phyloP scores from a whole-genome alignment of 2,113 vertebrate species.

The Saguinus imperator region DNA sequence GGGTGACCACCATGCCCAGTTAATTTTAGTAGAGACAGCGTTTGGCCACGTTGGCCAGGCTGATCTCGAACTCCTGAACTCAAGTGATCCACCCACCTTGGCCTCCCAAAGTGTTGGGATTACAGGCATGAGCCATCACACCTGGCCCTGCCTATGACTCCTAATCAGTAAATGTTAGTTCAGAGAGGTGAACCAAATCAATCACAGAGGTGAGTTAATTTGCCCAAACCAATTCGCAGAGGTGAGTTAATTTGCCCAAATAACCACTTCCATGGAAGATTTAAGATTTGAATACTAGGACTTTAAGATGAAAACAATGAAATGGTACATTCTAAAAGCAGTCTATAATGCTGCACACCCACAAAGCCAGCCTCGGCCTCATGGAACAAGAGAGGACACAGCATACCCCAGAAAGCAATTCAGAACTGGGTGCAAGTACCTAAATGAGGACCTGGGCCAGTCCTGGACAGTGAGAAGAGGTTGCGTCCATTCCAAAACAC shows the following conservation, averaged over 20 bases:
- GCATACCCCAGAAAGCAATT: neutral
- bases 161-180: neutral
- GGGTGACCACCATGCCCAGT: no score
- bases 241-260: neutral
- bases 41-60: no score
- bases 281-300: neutral
- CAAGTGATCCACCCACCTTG: no score
- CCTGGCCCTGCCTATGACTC: no score
- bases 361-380: neutral
- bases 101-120: no score
- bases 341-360: neutral
- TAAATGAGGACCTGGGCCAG: neutral
- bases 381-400: neutral
- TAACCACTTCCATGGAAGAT: neutral
- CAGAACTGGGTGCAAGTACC: neutral
- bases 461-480: neutral
- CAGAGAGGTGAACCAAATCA: neutral
- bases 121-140: no score
- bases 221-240: neutral
- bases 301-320: neutral
- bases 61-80: no score
- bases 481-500: neutral
- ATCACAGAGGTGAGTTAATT: no score
- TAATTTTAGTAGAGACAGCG: no score
- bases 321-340: neutral